Conservation (phyloP, 2,797 vertebrate genomes). For the Silurus lanzhouensis region DNA sequence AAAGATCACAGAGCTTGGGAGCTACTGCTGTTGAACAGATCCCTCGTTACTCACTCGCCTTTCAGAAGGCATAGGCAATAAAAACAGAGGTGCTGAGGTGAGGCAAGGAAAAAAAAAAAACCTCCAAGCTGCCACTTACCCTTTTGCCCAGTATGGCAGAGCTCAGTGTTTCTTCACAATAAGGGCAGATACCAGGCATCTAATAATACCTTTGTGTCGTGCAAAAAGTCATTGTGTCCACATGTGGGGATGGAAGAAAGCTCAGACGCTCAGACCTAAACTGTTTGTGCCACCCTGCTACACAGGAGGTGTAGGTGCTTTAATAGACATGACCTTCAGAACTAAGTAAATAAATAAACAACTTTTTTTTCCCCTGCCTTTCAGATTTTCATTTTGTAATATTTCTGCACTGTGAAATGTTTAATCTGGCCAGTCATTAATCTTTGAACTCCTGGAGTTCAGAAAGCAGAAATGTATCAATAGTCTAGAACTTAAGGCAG, state of each 20-base stretch:
- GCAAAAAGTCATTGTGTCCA: slow-evolving; percentile 30
- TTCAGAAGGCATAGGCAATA: slow-evolving; percentile 33
- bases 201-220: slow-evolving; percentile 48
- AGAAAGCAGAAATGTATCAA: slow-evolving; percentile 13
- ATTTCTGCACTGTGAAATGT: slow-evolving; percentile 21
- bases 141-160: slow-evolving; percentile 26
- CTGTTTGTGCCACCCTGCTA: neutral
- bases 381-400: slow-evolving; percentile 6
- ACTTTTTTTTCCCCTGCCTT: neutral
- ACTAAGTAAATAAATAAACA: slow-evolving; percentile 17
- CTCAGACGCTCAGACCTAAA: neutral
- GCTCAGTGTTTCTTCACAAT: neutral
- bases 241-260: slow-evolving; percentile 7
- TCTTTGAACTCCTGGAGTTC: slow-evolving; percentile 7
- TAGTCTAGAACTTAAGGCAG: slow-evolving; percentile 15
- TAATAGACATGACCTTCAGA: neutral
- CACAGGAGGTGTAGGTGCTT: slow-evolving; percentile 10
- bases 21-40: slow-evolving; percentile 44
- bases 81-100: slow-evolving; percentile 33
- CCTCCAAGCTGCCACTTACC: slow-evolving; percentile 45
- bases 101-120: slow-evolving; percentile 13
- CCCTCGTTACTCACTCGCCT: slow-evolving; percentile 32
- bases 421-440: slow-evolving; percentile 31
- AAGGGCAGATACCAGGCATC: slow-evolving; percentile 39
- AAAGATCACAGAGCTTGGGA: slow-evolving; percentile 50